A percentile compares a stretch with the other conserved stretches of the same genome.
phyloP scores from a whole-genome alignment of 2,888 invertebrate genomes.

The Cinara cedri region DNA sequence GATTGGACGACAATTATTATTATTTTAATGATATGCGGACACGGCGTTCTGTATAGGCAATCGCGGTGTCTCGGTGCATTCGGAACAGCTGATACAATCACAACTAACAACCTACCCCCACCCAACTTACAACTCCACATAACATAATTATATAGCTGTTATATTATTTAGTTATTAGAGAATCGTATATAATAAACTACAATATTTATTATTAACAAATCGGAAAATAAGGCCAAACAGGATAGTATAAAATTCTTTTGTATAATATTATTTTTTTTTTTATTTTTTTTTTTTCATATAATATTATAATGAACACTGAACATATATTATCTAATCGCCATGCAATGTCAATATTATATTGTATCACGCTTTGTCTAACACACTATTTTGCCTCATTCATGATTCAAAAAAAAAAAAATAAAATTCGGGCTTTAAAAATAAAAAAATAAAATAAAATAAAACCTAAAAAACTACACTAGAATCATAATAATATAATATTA shows the following conservation, averaged over 20 bases:
- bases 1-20: not conserved
- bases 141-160: too few species aligned
- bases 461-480: not conserved
- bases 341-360: constrained; percentile 37
- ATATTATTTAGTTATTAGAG: too few species aligned
- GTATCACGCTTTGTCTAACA: constrained; percentile 51
- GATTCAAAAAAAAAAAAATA: constrained; percentile 8
- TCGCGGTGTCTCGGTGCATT: constrained; percentile 8
- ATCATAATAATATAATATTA: constrained; percentile 5
- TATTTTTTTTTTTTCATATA: too few species aligned
- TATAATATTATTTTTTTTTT: constrained; percentile 14
- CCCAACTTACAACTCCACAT: too few species aligned
- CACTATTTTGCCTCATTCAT: constrained; percentile 43
- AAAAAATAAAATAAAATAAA: not conserved
- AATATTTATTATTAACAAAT: constrained; percentile 1
- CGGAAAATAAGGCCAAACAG: constrained; percentile 1
- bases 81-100: not conserved
- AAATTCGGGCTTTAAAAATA: constrained; percentile 15
- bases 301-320: not conserved
- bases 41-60: constrained; percentile 39
- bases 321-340: constrained; percentile 32
- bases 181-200: not conserved
- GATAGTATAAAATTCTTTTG: constrained; percentile 26
- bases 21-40: not conserved
- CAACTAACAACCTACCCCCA: too few species aligned